Evolutionary conservation across 2,797 vertebrate genomes (phyloP), one percentile per base, ranked within the genome.

Genomic region (Oreochromis mossambicus): DNA sequence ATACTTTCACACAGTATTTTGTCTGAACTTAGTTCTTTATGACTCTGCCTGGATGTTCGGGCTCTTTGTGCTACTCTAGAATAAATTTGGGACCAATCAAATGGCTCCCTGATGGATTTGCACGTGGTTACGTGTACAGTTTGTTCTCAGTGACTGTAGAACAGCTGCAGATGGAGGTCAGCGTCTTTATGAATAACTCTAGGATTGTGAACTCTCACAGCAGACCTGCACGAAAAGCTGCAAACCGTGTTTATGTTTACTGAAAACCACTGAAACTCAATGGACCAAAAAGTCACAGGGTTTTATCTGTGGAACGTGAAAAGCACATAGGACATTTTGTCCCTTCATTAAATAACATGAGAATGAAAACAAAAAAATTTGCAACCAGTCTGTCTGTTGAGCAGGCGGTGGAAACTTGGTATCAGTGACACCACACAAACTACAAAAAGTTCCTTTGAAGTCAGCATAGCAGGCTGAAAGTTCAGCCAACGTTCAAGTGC

Each of bases 21-120:
- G 46, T 29, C 43, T 73, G 68, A 73, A 73, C 43, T 73, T 0
- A 29, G 21, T 48, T 73, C 26, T 19, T 73, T 73, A 50, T 48
- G 24, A 32, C 3, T 0, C 68, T 12, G 15, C 17, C 43, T 73
- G 43, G 26, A n/a, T 50, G 68, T 50, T 43, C 17, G 38, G 63
- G 63, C 63, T 70, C 43, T 29, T 48, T 73, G 43, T 32, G 24
- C 24, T 8, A 29, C 68, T 73, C 43, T 48, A 32, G 68, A 73
- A 70, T 7, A 46, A 70, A 73, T 73, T 48, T 46, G 24, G 15
- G 43, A 48, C 24, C 68, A 73, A 32, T 73, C 66, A 46, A 26
- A 26, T 7, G 66, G 8, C 14, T 7, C 26, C 68, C 43, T 29
- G 68, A 32, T 48, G 1, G 15, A 32, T 75, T 32, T 13, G 43